Conservation (phyloP, 2,113 vertebrate genomes). For the Rhea pennata region DNA sequence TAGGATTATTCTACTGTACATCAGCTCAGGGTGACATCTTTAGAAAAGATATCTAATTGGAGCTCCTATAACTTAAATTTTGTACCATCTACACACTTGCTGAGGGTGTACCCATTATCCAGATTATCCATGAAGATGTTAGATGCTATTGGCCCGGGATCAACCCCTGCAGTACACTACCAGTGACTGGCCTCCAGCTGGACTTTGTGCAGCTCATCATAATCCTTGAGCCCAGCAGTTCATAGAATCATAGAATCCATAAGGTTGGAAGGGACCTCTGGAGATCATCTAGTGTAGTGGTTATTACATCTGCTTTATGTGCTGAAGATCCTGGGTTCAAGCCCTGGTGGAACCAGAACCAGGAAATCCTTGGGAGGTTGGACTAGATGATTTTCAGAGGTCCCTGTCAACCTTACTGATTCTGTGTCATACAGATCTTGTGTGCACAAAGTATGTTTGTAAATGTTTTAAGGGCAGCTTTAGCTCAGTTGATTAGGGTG, state of each 20-base stretch:
- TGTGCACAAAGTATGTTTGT: no score
- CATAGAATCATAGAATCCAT: not conserved
- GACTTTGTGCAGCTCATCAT: not conserved
- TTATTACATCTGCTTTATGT: no score
- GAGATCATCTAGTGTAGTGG: no score
- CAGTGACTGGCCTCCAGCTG: not conserved
- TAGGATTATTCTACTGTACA: not conserved
- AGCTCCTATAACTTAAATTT: not conserved
- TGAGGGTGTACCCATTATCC: not conserved
- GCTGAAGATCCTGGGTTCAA: no score
- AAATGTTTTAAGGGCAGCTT: no score
- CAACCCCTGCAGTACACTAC: not conserved
- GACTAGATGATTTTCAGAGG: no score
- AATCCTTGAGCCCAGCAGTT: not conserved
- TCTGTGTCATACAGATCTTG: no score
- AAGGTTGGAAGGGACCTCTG: no score
- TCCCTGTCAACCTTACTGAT: no score
- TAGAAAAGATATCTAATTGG: not conserved
- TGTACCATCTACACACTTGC: not conserved
- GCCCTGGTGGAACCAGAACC: no score
- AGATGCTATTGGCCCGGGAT: not conserved
- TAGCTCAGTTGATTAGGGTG: no score
- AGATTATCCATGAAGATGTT: not conserved
- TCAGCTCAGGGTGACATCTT: not conserved
- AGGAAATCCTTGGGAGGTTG: no score